Percentiles rank a stretch among this genome's conserved stretches.
Evolutionary conservation across 2,113 vertebrate genomes (phyloP).

Genomic region (Bostrychus sinensis): DNA sequence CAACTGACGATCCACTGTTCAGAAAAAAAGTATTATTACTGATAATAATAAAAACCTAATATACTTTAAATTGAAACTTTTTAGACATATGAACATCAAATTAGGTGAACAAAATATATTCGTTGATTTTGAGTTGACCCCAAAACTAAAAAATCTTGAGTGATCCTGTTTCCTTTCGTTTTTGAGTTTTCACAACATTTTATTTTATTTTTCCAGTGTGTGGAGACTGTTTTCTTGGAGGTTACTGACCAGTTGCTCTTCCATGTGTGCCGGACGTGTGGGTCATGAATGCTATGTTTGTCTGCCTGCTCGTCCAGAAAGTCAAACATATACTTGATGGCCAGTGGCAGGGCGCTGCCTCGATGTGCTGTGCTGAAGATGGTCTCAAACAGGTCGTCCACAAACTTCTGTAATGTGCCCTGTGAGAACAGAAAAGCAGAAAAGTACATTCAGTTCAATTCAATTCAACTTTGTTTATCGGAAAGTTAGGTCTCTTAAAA

Average conservation of each 20-base stretch:
- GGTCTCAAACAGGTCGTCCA: constrained; percentile 98
- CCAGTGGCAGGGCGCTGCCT: constrained; percentile 94
- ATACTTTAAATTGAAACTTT: no score
- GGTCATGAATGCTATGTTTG: constrained; percentile 96
- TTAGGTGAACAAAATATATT: no score
- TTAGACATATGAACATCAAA: no score
- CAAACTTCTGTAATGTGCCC: constrained; percentile 98
- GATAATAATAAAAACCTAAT: no score
- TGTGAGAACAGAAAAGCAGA: constrained; percentile 48
- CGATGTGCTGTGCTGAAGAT: constrained; percentile 99
- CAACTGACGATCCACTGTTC: no score
- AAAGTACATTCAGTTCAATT: not conserved
- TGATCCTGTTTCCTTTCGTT: no score
- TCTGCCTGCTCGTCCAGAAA: constrained; percentile 98
- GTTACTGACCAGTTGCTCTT: constrained; percentile 97
- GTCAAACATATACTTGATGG: constrained; percentile 99
- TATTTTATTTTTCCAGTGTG: not conserved
- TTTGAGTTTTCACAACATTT: no score
- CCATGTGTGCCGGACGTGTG: constrained; percentile 97
- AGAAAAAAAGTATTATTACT: no score
- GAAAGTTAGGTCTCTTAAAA: no score
- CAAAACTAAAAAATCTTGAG: no score
- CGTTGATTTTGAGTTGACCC: no score
- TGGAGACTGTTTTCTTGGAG: not conserved
- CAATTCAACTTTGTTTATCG: no score